Conservation (phyloP, 1,140 invertebrate genomes). For the Calliphora vicina region DNA sequence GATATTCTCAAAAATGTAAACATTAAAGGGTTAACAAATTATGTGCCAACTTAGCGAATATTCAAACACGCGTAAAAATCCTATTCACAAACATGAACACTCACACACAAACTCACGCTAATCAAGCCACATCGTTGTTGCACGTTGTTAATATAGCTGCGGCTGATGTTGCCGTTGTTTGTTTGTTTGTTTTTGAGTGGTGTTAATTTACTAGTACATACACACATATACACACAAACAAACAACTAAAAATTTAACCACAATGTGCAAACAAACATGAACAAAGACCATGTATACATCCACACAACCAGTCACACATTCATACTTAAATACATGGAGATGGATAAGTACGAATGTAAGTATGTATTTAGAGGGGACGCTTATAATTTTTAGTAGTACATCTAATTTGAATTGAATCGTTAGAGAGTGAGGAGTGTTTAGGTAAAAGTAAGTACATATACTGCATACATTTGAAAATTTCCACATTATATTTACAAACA, state of each 20-base stretch:
- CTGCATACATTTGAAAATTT: too few relatives aligned
- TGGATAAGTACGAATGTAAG: neutral
- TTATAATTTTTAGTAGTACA: neutral
- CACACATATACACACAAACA: neutral
- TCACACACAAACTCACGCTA: neutral
- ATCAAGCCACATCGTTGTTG: neutral
- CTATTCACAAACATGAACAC: neutral
- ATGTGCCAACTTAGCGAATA: neutral
- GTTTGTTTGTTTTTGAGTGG: neutral
- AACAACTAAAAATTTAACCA: neutral
- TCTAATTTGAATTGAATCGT: constrained; percentile 11
- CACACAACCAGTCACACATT: too few relatives aligned
- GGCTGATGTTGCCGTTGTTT: too few relatives aligned
- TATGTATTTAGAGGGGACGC: neutral
- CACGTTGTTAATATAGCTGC: too few relatives aligned
- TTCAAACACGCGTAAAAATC: neutral
- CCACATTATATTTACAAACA: too few relatives aligned
- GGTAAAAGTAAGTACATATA: too few relatives aligned
- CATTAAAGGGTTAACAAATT: neutral
- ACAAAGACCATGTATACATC: neutral
- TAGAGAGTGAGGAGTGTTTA: neutral
- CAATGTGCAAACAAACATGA: neutral
- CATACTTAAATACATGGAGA: too few relatives aligned
- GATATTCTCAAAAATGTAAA: too few relatives aligned
- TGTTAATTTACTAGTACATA: neutral